Evolutionary conservation across 2,797 vertebrate species (phyloP).

Genomic region (Darevskia mixta): DNA sequence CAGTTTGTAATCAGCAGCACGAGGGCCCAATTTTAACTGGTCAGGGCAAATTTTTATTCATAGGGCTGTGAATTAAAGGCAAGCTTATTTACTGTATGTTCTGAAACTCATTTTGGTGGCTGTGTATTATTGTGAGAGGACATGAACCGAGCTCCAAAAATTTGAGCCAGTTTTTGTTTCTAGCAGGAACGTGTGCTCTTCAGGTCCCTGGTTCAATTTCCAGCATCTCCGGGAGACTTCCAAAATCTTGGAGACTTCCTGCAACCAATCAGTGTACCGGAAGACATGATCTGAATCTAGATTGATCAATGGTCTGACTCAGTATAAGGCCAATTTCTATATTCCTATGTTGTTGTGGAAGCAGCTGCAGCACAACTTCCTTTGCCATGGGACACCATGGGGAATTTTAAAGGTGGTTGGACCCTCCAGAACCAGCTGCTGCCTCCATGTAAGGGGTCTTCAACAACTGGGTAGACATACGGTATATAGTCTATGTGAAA

Average conservation of each 20-base stretch:
- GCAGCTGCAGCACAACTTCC: not conserved
- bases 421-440: not conserved
- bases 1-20: not conserved
- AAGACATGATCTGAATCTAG: too few relatives aligned
- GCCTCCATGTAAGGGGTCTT: not conserved
- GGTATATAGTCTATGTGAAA: too few relatives aligned
- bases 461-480: not conserved
- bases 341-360: not conserved
- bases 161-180: not conserved
- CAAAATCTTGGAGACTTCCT: too few relatives aligned
- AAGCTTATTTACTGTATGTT: not conserved
- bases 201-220: too few relatives aligned
- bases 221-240: too few relatives aligned
- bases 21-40: not conserved
- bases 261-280: too few relatives aligned
- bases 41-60: not conserved
- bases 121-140: not conserved
- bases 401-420: not conserved
- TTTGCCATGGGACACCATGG: not conserved
- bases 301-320: not conserved
- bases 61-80: not conserved
- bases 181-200: not conserved
- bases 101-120: not conserved
- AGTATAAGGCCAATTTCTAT: too few relatives aligned
- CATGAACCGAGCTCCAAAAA: not conserved